phyloP scores from a whole-genome alignment of 1,140 invertebrate species.

The Cydia splendana region DNA sequence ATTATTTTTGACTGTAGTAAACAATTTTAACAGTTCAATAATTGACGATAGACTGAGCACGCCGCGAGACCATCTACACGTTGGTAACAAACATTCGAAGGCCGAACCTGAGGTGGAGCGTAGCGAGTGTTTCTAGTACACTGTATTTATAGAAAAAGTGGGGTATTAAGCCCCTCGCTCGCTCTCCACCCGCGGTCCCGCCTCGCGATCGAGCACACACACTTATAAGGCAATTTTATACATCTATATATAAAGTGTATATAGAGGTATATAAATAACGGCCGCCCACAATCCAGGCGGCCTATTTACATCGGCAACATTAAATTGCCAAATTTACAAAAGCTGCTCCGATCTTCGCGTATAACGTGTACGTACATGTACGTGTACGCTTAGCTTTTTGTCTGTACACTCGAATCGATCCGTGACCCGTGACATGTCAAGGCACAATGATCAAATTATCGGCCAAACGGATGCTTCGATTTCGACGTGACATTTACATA shows the following conservation, averaged over 20 bases:
- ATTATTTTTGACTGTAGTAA: background rate
- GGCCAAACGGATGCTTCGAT: background rate
- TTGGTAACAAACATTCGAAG: conserved; percentile 12
- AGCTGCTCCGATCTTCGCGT: conserved; percentile 33
- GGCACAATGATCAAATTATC: background rate
- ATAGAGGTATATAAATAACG: conserved; percentile 21
- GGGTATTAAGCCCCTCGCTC: background rate
- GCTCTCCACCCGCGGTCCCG: conserved; percentile 11
- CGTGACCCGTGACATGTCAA: background rate
- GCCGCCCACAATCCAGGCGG: conserved; percentile 5
- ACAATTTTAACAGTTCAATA: background rate
- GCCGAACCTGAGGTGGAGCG: background rate
- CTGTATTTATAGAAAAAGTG: background rate
- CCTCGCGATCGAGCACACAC: conserved; percentile 41
- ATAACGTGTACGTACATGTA: too few species aligned
- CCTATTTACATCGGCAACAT: conserved; percentile 53
- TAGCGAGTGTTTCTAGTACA: background rate
- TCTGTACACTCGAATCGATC: background rate
- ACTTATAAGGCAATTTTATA: conserved; percentile 63
- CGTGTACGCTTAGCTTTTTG: background rate
- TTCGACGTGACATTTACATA: conserved; percentile 5
- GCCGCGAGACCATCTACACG: conserved; percentile 3
- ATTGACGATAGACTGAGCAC: conserved; percentile 5
- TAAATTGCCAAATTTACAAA: conserved; percentile 51
- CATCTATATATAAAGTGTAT: conserved; percentile 45